phyloP scores from a whole-genome alignment of 2,888 invertebrate species.

The Agrotis segetum region DNA sequence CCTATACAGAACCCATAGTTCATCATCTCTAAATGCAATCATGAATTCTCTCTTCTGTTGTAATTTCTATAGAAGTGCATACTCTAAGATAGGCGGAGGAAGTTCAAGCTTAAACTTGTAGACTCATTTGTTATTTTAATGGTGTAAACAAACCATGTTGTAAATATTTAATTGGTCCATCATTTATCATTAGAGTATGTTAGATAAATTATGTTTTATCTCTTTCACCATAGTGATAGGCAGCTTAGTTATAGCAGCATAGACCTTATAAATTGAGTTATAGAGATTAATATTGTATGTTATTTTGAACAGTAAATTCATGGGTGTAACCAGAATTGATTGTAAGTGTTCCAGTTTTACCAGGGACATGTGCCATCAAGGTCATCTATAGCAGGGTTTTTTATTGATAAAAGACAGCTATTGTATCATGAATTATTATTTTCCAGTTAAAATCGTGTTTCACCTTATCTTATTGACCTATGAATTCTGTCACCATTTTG shows the following conservation, averaged over 20 bases:
- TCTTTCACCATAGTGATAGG: slow-evolving; percentile 52
- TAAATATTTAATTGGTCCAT: slow-evolving; percentile 52
- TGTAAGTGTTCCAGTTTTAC: slow-evolving; percentile 33
- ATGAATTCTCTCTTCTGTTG: slow-evolving; percentile 92
- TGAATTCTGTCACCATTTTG: slow-evolving; percentile 10
- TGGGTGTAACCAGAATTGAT: slow-evolving; percentile 42
- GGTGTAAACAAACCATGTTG: slow-evolving; percentile 47
- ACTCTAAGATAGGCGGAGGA: slow-evolving; percentile 86
- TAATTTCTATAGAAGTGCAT: slow-evolving; percentile 85
- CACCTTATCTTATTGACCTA: neutral
- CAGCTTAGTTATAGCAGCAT: slow-evolving; percentile 54
- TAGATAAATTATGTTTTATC: slow-evolving; percentile 60
- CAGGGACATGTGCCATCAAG: slow-evolving; percentile 22
- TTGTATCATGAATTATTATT: neutral
- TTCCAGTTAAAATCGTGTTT: slow-evolving; percentile 5
- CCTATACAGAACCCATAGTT: slow-evolving; percentile 91
- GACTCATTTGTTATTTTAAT: slow-evolving; percentile 29
- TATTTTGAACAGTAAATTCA: slow-evolving; percentile 23
- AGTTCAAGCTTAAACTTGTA: slow-evolving; percentile 75
- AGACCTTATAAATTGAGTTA: slow-evolving; percentile 34
- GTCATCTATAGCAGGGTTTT: slow-evolving; percentile 21
- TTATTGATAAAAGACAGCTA: slow-evolving; percentile 1
- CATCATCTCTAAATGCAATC: slow-evolving; percentile 90
- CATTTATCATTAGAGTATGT: slow-evolving; percentile 49
- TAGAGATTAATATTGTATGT: slow-evolving; percentile 47